Base-by-base conservation (phyloP, 2,888 invertebrate genomes). In the Oscheius sp. region DNA sequence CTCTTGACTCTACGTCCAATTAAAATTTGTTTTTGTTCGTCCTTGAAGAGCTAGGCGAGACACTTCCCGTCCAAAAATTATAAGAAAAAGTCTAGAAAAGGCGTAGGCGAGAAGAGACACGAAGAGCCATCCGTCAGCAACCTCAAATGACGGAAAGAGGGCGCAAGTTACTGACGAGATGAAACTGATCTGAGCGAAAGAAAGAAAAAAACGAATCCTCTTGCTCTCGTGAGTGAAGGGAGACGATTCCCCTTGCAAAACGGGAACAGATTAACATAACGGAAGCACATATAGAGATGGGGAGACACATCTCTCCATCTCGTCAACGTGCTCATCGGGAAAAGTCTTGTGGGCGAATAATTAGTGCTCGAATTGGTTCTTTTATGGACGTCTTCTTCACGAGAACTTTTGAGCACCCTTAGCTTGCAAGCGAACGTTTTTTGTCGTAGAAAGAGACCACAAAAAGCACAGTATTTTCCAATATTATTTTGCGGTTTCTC, bases 331-430 rank as follows among this genome's bases (percentile, higher is more conserved):
- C 61, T 42, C 61, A 61, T 42, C 31, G 61, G 31, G 17, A 55
- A n/a, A 61, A 45, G 61, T 61, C 42, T 61, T 61, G 27, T 31
- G 45, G n/a, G n/a, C n/a, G 42, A 61, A 61, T 61, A 61, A 61
- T 61, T 61, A 61, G 61, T 61, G n/a, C 61, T 61, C 61, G 61
- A 61, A 61, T 61, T 23, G 61, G 61, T 39, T 27, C 61, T 27
- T 61, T 61, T 61, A 61, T 61, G 45, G 61, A 17, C n/a, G 33
- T 23, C 61, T 61, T 27, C 5, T 61, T 15, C 8, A 27, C 29
- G 29, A 45, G 42, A 23, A 45, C 27, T 45, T 15, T 61, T 42
- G 31, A 61, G 61, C 25, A 61, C 61, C 25, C 61, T 61, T 61
- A 29, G 61, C 42, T 48, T 48, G 55, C 55, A 33, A 20, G 23